Evolutionary conservation across 1,140 invertebrate species (phyloP), one percentile per base, ranked within the genome.

Genomic region (Armadillidium nasatum): DNA sequence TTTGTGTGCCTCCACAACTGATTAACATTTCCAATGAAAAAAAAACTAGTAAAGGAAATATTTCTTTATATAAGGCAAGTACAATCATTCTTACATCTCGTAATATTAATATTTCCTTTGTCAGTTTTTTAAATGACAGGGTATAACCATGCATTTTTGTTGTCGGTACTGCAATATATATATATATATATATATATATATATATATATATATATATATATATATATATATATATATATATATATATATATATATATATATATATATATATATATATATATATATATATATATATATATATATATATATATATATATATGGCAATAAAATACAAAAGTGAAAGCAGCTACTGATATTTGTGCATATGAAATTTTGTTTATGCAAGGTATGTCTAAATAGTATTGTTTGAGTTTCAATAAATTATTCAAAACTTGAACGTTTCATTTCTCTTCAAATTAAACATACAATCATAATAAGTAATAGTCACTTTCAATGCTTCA

Each of bases 271-370:
- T 60, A 19, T 60, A 70, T 50, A 60, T 13, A 60, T 60, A 60
- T 60, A 19, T 50, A 15, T 60, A 60, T 60, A 19, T 60, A 60
- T 60, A 19, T 60, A 15, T 2, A 60, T 60, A 19, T 60, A 70
- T 50, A 60, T 13, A 60, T 60, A 60, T 60, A 19, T 50, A 15
- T 60, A 60, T 60, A 19, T 60, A 60, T n/a, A 60, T 15, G 50
- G 50, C 50, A 60, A 60, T 60, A 60, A 60, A 60, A 60, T 60
- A 19, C 50, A 60, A 19, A 22, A 23, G 45, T 73, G 23, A 23
- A 71, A 23, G 45, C 43, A 70, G 21, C 19, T 73, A 70, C 43
- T 22, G 21, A 70, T 73, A 33, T 73, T 22, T 73, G 23, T 73
- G 45, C 43, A 70, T 73, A 70, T 73, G 23, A 23, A 70, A 15